Conservation (phyloP, 2,888 invertebrate species). For the Priocnemis perturbator region DNA sequence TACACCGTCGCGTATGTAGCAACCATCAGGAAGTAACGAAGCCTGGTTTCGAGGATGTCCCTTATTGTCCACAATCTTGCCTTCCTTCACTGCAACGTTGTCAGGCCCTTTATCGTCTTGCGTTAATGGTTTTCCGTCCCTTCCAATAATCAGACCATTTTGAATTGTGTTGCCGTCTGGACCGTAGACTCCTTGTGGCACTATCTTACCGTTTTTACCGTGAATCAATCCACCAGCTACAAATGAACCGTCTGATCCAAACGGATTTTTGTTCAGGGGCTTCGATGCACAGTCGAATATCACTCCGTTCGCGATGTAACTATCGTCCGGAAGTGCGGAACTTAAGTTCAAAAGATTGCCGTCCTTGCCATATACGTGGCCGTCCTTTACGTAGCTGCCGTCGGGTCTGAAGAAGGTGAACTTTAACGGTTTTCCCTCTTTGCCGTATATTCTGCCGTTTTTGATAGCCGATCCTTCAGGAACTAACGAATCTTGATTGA, state of each 20-base stretch:
- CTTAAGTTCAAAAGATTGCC: slow-evolving; percentile 64
- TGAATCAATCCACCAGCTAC: slow-evolving; percentile 66
- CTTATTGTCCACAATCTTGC: slow-evolving; percentile 66
- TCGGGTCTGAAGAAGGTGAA: slow-evolving; percentile 67
- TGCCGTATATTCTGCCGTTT: slow-evolving; percentile 66
- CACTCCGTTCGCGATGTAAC: slow-evolving; percentile 67
- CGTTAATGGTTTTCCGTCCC: slow-evolving; percentile 67
- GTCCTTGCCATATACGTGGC: slow-evolving; percentile 67
- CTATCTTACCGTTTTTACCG: slow-evolving; percentile 64
- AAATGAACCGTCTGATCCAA: slow-evolving; percentile 70
- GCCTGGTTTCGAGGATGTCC: slow-evolving; percentile 64
- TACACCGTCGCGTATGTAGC: slow-evolving; percentile 68
- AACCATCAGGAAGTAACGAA: slow-evolving; percentile 68
- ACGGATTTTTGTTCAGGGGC: slow-evolving; percentile 63
- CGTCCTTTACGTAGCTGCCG: slow-evolving; percentile 71
- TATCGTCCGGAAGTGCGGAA: slow-evolving; percentile 65
- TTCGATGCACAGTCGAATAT: slow-evolving; percentile 65
- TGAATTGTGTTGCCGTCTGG: slow-evolving; percentile 69
- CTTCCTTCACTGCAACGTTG: slow-evolving; percentile 64
- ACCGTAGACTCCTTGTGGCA: slow-evolving; percentile 67
- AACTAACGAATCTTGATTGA: slow-evolving; percentile 69
- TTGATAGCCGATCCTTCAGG: slow-evolving; percentile 68
- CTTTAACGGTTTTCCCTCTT: slow-evolving; percentile 69
- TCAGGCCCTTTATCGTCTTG: slow-evolving; percentile 70
- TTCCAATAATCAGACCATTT: slow-evolving; percentile 67